A percentile compares a stretch with the other conserved stretches of the same genome.
phyloP scores from a whole-genome alignment of 30 jellyfish, hydroid and myxozoan genomes.

The Aurelia sp. region DNA sequence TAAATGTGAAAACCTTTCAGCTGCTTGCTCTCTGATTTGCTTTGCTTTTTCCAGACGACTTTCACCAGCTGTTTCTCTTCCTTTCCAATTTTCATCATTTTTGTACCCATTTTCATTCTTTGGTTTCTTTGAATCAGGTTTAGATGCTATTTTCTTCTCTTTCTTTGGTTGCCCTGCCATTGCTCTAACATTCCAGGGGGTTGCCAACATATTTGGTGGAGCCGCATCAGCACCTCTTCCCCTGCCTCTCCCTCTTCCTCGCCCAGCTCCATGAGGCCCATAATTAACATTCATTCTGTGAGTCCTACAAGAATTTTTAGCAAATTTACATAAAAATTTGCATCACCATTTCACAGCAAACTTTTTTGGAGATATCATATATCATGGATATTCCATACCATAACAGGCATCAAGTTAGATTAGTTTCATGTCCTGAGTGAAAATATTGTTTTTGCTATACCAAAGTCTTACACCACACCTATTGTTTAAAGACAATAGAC shows the following conservation, averaged over 20 bases:
- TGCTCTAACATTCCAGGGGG: slow-evolving; percentile 23
- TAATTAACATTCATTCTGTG: not conserved
- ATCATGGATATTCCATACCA: too few relatives aligned
- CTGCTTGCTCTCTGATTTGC: slow-evolving; percentile 56
- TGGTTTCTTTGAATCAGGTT: not conserved
- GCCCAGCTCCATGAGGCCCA: slow-evolving; percentile 11
- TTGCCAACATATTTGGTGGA: not conserved
- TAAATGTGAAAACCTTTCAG: slow-evolving; percentile 66
- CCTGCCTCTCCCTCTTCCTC: slow-evolving; percentile 61
- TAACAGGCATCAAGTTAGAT: too few relatives aligned
- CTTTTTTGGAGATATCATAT: too few relatives aligned
- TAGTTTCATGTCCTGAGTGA: too few relatives aligned
- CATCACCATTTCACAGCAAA: too few relatives aligned
- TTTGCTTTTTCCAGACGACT: slow-evolving; percentile 66
- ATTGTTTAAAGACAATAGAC: too few relatives aligned
- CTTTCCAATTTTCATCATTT: slow-evolving; percentile 48
- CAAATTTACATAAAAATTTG: not conserved
- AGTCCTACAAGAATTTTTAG: not conserved
- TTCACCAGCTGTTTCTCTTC: slow-evolving; percentile 64
- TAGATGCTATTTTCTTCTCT: too few relatives aligned
- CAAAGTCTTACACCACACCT: too few relatives aligned
- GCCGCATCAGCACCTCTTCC: slow-evolving; percentile 2
- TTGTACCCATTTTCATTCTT: not conserved
- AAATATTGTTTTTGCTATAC: too few relatives aligned
- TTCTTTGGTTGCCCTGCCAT: too few relatives aligned